Evolutionary conservation across 2,797 vertebrate species (phyloP).

Genomic region (Pitangus sulphuratus): DNA sequence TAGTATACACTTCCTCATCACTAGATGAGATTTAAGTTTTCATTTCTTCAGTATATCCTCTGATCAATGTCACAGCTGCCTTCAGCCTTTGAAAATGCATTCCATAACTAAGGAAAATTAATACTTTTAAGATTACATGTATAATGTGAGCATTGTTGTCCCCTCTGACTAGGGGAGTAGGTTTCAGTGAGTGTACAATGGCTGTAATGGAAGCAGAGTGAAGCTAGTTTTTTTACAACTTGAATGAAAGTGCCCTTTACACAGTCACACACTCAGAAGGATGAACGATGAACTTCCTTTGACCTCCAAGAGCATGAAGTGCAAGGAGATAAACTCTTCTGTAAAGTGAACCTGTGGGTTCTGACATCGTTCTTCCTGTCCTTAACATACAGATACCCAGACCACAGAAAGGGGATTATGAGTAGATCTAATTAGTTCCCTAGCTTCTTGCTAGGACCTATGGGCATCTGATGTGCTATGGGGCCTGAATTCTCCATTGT

Average conservation of each 20-base stretch:
- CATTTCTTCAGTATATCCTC: background rate
- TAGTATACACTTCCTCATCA: background rate
- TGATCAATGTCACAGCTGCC: background rate
- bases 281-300: background rate
- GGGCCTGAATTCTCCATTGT: background rate
- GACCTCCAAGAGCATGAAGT: background rate
- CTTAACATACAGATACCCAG: background rate
- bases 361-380: background rate
- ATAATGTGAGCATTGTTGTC: background rate
- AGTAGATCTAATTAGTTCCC: background rate
- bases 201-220: background rate
- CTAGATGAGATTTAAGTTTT: background rate
- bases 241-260: background rate
- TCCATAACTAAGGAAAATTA: background rate
- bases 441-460: background rate
- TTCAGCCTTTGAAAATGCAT: background rate
- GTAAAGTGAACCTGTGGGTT: background rate
- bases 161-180: background rate
- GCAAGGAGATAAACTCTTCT: background rate
- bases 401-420: background rate
- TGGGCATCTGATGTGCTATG: rapidly evolving
- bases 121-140: background rate
- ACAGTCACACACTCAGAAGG: background rate
- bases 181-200: background rate
- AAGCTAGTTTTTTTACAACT: background rate